These are phyloP conservation scores for Diarsia dahlii DNA, from an alignment of 2,888 invertebrate genomes.

Conservation along the genomic window DNA sequence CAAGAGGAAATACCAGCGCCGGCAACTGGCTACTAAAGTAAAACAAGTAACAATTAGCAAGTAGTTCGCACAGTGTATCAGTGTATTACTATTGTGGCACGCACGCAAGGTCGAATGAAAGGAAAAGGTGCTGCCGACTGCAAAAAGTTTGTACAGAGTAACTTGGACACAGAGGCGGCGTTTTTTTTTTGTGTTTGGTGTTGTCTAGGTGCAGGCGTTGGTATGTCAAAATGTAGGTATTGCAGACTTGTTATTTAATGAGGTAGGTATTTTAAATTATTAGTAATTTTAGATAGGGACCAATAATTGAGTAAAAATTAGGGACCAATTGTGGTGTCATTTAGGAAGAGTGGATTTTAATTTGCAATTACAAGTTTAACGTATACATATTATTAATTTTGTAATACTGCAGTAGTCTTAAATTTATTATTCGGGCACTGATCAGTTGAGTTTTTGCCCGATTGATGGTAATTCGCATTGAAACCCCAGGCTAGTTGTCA, in stretches of 20 bases:
- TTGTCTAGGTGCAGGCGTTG: background rate
- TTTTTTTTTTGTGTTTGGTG: constrained; percentile 3
- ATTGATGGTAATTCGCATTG: background rate
- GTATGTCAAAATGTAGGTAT: background rate
- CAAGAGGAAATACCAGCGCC: constrained; percentile 36
- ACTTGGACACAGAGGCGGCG: constrained; percentile 63
- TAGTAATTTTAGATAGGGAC: too few relatives aligned
- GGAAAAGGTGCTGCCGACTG: constrained; percentile 81
- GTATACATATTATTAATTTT: background rate
- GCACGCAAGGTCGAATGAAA: constrained; percentile 86
- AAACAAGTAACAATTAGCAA: constrained; percentile 62
- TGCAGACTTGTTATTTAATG: background rate
- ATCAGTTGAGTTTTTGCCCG: background rate
- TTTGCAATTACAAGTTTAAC: too few relatives aligned
- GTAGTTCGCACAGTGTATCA: constrained; percentile 55
- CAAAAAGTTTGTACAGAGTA: constrained; percentile 78
- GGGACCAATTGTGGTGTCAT: too few relatives aligned
- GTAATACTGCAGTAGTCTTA: background rate
- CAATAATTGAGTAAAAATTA: too few relatives aligned
- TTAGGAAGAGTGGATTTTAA: too few relatives aligned
- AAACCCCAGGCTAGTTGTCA: background rate
- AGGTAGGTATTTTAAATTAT: too few relatives aligned
- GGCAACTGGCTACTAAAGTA: constrained; percentile 35
- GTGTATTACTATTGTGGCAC: constrained; percentile 64
- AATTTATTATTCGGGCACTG: background rate